phyloP scores from a whole-genome alignment of 2,113 vertebrate genomes.

The Empidonax alnorum region DNA sequence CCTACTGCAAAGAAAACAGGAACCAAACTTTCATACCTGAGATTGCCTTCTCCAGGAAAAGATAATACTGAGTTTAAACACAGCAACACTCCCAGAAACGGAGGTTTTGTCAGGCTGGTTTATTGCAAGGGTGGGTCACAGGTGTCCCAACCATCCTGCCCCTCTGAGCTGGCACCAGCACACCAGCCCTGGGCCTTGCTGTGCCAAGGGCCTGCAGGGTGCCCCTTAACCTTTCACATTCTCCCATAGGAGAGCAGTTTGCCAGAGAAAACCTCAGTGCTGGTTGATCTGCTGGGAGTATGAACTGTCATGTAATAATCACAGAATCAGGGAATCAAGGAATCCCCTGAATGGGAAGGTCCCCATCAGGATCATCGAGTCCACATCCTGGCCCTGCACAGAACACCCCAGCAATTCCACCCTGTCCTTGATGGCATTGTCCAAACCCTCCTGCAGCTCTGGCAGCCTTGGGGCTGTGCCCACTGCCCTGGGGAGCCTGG shows the following conservation, averaged over 20 bases:
- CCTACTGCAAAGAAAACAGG: not conserved
- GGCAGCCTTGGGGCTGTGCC: not conserved
- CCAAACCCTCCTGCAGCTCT: not conserved
- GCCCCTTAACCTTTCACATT: not conserved
- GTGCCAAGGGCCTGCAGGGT: not conserved
- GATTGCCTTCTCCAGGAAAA: not conserved
- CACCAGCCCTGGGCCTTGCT: not conserved
- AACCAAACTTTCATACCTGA: not conserved
- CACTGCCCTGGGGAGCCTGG: not conserved
- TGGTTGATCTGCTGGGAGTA: not conserved
- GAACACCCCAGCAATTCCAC: not conserved
- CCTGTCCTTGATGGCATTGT: not conserved
- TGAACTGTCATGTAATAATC: not conserved
- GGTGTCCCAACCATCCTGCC: not conserved
- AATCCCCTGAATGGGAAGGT: not conserved
- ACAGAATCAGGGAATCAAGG: not conserved
- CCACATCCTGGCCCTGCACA: not conserved
- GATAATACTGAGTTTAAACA: not conserved
- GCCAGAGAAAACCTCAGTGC: not conserved
- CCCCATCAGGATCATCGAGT: accelerated
- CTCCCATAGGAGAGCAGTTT: not conserved
- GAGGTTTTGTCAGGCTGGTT: not conserved
- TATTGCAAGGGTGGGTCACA: not conserved
- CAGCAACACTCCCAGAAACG: not conserved
- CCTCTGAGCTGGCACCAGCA: not conserved